These are phyloP conservation scores for Lepidostoma basale DNA, from an alignment of 1,140 invertebrate genomes.

Conservation along the genomic window DNA sequence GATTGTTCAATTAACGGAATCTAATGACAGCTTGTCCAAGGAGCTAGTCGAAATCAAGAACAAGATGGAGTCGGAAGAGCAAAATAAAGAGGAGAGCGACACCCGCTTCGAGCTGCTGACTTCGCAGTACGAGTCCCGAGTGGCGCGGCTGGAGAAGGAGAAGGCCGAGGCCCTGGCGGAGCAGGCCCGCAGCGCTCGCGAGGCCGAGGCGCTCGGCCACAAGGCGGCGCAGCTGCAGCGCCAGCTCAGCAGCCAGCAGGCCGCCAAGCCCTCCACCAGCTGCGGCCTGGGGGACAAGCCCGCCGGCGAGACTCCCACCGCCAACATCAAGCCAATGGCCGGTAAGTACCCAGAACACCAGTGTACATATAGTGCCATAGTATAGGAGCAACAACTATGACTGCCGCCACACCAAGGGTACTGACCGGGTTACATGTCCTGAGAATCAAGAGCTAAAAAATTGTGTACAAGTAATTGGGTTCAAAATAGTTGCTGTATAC, in stretches of 20 bases:
- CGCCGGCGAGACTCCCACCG: constrained; percentile 80
- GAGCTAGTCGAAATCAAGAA: constrained; percentile 67
- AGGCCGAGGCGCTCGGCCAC: constrained; percentile 77
- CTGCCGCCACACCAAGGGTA: no score
- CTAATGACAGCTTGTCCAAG: constrained; percentile 65
- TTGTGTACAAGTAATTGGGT: no score
- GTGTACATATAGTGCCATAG: no score
- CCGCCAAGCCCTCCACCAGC: constrained; percentile 70
- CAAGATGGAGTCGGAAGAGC: constrained; percentile 61
- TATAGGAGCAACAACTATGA: no score
- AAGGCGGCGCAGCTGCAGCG: constrained; percentile 77
- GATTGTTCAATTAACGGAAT: constrained; percentile 71
- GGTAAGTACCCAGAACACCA: constrained; percentile 67
- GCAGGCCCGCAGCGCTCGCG: constrained; percentile 65
- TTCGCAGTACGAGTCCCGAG: constrained; percentile 73
- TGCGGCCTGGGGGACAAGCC: constrained; percentile 70
- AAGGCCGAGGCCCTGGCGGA: constrained; percentile 71
- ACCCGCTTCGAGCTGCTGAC: constrained; percentile 67
- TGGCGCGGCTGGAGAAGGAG: constrained; percentile 78
- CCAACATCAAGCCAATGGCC: constrained; percentile 94
- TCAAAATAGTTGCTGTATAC: no score
- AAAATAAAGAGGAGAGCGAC: constrained; percentile 65
- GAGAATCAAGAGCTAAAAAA: no score
- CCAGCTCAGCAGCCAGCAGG: constrained; percentile 74
- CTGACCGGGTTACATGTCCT: no score